These are phyloP conservation scores for Vesta saturnalis DNA, from an alignment of 2,888 invertebrate genomes.

Conservation along the genomic window DNA sequence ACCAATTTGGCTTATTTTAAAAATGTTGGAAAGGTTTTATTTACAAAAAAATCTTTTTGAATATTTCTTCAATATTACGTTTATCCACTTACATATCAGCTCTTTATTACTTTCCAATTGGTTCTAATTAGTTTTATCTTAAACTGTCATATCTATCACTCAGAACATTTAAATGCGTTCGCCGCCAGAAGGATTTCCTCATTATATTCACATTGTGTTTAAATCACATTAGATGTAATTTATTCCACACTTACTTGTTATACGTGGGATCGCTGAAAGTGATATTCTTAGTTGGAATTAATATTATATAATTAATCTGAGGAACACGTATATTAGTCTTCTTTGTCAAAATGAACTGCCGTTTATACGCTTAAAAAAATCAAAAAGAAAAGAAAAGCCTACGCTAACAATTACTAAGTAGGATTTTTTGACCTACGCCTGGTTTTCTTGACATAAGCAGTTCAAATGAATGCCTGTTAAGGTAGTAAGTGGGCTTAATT, in stretches of 20 bases:
- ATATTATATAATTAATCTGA: conserved; percentile 30
- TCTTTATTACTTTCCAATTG: conserved; percentile 24
- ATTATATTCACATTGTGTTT: conserved; percentile 59
- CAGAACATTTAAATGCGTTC: conserved; percentile 48
- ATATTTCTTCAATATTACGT: not conserved
- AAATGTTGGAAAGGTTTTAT: not conserved
- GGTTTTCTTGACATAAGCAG: not conserved
- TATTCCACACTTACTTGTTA: conserved; percentile 48
- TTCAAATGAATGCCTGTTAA: too few species aligned
- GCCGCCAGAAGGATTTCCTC: conserved; percentile 57
- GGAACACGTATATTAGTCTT: conserved; percentile 15
- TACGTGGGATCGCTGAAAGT: conserved; percentile 47
- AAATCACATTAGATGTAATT: conserved; percentile 58
- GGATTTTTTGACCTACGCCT: not conserved
- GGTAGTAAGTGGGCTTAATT: not conserved
- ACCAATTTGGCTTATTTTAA: too few species aligned
- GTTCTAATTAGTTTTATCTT: conserved; percentile 20
- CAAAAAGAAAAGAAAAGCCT: too few species aligned
- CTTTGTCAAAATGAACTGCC: not conserved
- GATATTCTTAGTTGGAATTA: conserved; percentile 41
- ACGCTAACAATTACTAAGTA: too few species aligned
- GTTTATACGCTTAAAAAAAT: not conserved
- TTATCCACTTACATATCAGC: not conserved
- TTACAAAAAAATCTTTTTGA: not conserved
- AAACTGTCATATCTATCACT: conserved; percentile 22